A percentile compares a stretch with the other conserved stretches of the same genome.
These are phyloP conservation scores for Zoroaster sp. DNA, from an alignment of 53 echinoderm and acorn worm genomes.

Conservation along the genomic window DNA sequence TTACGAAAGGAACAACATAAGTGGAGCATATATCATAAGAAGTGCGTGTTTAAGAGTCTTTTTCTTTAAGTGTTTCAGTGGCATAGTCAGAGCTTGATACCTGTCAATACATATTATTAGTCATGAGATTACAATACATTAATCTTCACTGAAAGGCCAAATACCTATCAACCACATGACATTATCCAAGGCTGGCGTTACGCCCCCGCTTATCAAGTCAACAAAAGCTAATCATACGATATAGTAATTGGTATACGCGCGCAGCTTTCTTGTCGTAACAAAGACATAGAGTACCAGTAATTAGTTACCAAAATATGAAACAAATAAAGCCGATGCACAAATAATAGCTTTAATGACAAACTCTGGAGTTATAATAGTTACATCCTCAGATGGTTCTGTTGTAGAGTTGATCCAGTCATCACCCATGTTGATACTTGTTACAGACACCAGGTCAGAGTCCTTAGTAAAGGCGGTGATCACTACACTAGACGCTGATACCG, in stretches of 20 bases:
- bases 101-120: conserved; percentile 59
- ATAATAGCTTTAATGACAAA: not conserved
- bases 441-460: not conserved
- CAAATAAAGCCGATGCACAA: not conserved
- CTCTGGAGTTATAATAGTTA: not conserved
- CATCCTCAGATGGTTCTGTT: not conserved
- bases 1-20: conserved; percentile 45
- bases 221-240: conserved; percentile 59
- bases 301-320: conserved; percentile 56
- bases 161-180: not conserved
- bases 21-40: conserved; percentile 20
- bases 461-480: not conserved
- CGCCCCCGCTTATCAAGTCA: conserved; percentile 53
- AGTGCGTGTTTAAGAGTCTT: conserved; percentile 40
- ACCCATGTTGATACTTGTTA: not conserved
- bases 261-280: conserved; percentile 28
- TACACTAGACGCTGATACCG: not conserved
- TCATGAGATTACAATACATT: conserved; percentile 46
- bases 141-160: conserved; percentile 51
- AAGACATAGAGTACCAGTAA: conserved; percentile 46
- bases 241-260: conserved; percentile 63
- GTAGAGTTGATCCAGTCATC: not conserved
- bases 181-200: conserved; percentile 16
- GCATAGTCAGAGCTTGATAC: conserved; percentile 46
- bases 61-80: conserved; percentile 35